Base-by-base conservation (phyloP, 2,113 vertebrate species). In the Edolisoma coerulescens region DNA sequence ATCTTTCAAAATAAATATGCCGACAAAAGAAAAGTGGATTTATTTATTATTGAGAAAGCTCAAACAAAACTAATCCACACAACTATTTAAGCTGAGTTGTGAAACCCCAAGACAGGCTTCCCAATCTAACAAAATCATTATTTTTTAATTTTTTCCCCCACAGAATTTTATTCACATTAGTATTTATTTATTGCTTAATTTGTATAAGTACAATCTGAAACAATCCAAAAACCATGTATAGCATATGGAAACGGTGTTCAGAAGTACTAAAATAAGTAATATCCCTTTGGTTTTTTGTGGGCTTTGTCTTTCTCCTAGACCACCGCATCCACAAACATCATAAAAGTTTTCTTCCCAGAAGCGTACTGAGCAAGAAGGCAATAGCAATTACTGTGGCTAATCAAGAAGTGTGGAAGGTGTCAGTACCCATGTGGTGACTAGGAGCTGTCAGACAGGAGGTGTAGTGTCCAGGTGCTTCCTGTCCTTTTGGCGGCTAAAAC, bases 251-350 rank as follows among this genome's bases (percentile, higher is more conserved):
- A 6, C 35, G 41, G 16, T 35, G 23, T 77, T 74, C 16, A n/a
- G 21, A 53, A 47, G 67, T 93, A 82, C 41, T 70, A 15, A 52
- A 86, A 80, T 9, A 68, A 20, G 11, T n/a, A 18, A 77, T 45
- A 37, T 3, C 23, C 10, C 7, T 16, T 27, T 44, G 10, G 1
- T 0, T 32, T 71, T n/a, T n/a, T 50, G 3, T 16, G 37, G 30
- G 8, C 21, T 85, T 74, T 82, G 8, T 37, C 93, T 76, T 79
- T 57, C 20, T 87, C 35, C 69, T 41, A 30, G 32, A 28, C 37
- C 18, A 42, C 33, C 6, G 26, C 23, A 77, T 41, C 35, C 21
- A 75, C n/a, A 33, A 57, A 18, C 32, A 70, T 33, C 61, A 33
- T 59, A 59, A 67, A 28, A 13, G 11, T 53, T 23, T 91, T 53